Conservation (phyloP, 1,140 invertebrate genomes). For the Drosophila insularis region DNA sequence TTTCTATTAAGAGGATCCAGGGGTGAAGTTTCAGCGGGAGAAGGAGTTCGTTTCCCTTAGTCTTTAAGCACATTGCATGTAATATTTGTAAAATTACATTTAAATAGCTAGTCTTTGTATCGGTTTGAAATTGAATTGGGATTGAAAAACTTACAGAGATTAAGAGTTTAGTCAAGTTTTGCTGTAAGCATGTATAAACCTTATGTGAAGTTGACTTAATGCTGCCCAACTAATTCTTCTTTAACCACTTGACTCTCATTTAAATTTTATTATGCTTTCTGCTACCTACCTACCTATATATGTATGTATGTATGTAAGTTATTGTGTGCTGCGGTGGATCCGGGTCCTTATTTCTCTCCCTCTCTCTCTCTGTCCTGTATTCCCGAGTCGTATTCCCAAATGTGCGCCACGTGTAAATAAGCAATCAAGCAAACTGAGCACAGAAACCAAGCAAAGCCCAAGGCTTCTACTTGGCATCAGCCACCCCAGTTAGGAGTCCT, state of each 20-base stretch:
- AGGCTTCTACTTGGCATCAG: background rate
- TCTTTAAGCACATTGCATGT: too few relatives aligned
- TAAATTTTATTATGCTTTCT: background rate
- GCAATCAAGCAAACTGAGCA: conserved; percentile 56
- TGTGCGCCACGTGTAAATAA: conserved; percentile 68
- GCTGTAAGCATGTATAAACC: too few relatives aligned
- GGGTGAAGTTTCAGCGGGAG: too few relatives aligned
- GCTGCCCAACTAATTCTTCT: conserved; percentile 1
- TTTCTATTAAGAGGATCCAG: too few relatives aligned
- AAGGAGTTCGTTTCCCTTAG: too few relatives aligned
- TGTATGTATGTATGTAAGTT: background rate
- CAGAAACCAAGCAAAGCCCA: conserved; percentile 8
- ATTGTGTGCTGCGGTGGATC: conserved; percentile 10
- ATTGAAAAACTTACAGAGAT: background rate
- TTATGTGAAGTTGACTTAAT: too few relatives aligned
- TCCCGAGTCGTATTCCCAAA: conserved; percentile 44
- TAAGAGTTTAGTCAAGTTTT: background rate
- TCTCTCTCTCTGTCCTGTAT: background rate
- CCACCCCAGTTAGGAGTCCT: background rate
- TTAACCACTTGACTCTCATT: conserved; percentile 1
- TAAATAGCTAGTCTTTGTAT: background rate
- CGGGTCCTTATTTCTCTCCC: background rate
- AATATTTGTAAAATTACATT: background rate
- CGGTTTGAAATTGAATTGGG: background rate
- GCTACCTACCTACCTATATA: background rate